Evolutionary conservation across 2,888 invertebrate species (phyloP).

Genomic region (Phortica magna): DNA sequence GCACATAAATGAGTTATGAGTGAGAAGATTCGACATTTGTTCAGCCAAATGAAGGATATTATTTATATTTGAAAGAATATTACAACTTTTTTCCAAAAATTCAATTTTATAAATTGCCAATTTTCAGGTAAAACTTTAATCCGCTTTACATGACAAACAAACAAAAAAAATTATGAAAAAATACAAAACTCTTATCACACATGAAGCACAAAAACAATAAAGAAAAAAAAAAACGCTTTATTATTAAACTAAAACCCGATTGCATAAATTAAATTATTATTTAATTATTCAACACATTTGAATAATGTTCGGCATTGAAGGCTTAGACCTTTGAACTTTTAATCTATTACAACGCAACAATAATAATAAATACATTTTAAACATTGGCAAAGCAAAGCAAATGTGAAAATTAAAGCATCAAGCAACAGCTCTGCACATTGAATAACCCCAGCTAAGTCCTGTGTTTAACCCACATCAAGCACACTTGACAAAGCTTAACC

Average conservation of each 20-base stretch:
- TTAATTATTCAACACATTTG: slow-evolving; percentile 35
- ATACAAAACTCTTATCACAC: no score
- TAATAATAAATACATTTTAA: slow-evolving; percentile 6
- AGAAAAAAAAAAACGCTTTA: not conserved
- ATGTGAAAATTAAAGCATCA: slow-evolving; percentile 3
- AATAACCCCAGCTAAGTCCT: not conserved
- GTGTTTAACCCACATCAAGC: slow-evolving; percentile 12
- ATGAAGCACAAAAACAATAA: no score
- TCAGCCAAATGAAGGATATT: not conserved
- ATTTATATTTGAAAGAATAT: not conserved
- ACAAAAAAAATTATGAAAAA: no score
- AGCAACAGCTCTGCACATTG: no score
- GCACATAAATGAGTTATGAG: no score
- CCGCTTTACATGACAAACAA: no score
- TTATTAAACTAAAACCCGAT: not conserved
- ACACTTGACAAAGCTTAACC: slow-evolving; percentile 2
- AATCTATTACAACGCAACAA: not conserved
- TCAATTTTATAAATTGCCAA: no score
- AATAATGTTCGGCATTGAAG: slow-evolving; percentile 21
- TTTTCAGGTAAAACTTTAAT: no score
- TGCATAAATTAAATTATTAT: slow-evolving; percentile 36
- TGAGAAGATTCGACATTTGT: no score
- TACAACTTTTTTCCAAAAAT: no score
- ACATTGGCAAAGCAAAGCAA: slow-evolving; percentile 12
- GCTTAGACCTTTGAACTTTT: slow-evolving; percentile 24